These are phyloP conservation scores for Coboldia fuscipes DNA, from an alignment of 1,140 invertebrate species.

Conservation along the genomic window DNA sequence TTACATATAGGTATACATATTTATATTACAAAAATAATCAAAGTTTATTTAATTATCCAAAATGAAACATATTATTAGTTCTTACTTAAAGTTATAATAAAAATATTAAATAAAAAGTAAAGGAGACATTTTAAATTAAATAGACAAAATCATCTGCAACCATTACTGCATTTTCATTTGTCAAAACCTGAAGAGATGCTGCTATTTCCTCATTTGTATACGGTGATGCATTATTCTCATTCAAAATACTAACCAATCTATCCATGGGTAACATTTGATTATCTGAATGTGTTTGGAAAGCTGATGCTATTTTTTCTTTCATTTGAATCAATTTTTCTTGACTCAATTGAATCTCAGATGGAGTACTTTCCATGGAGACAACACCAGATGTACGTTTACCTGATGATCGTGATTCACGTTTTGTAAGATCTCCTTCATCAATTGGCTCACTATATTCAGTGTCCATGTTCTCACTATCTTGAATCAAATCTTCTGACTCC, in stretches of 20 bases:
- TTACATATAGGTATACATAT: too few species aligned
- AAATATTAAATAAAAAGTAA: too few species aligned
- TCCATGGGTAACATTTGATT: slow-evolving; percentile 37
- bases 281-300: slow-evolving; percentile 48
- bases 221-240: slow-evolving; percentile 29
- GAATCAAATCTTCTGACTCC: too few species aligned
- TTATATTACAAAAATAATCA: too few species aligned
- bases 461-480: slow-evolving; percentile 20
- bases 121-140: slow-evolving; percentile 62
- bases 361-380: neutral
- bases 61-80: too few species aligned
- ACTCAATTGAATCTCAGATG: neutral
- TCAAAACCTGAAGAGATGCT: slow-evolving; percentile 62
- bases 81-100: too few species aligned
- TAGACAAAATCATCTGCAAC: slow-evolving; percentile 72
- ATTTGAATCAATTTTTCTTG: slow-evolving; percentile 26
- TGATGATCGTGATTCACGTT: slow-evolving; percentile 13
- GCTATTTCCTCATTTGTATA: slow-evolving; percentile 53
- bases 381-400: slow-evolving; percentile 1
- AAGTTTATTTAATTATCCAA: too few species aligned
- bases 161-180: slow-evolving; percentile 80
- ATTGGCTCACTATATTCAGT: slow-evolving; percentile 18
- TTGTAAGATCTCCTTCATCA: slow-evolving; percentile 17
- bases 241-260: slow-evolving; percentile 34
- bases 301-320: slow-evolving; percentile 33